Evolutionary conservation across 2,888 invertebrate species (phyloP).

Genomic region (Platycheirus albimanus): DNA sequence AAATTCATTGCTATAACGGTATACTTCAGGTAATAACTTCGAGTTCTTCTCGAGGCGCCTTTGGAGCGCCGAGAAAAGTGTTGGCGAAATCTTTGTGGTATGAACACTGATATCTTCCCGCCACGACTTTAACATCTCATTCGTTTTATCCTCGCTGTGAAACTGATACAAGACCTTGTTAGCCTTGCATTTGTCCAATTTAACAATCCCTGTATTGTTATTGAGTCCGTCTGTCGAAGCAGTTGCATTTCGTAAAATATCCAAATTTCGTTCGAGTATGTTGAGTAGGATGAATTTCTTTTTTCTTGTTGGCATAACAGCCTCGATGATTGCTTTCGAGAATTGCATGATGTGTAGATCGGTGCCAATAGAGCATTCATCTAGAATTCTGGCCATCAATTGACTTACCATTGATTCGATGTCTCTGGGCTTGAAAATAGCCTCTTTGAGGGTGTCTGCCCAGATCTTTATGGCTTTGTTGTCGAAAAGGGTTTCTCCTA

Average conservation of each 20-base stretch:
- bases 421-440: constrained; percentile 37
- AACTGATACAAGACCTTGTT: constrained; percentile 76
- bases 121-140: constrained; percentile 74
- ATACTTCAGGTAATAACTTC: constrained; percentile 77
- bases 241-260: constrained; percentile 75
- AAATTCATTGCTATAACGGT: constrained; percentile 78
- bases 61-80: constrained; percentile 76
- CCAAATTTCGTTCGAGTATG: constrained; percentile 79
- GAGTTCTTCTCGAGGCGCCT: constrained; percentile 77
- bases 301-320: constrained; percentile 76
- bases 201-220: constrained; percentile 69
- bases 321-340: constrained; percentile 76
- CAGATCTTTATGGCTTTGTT: constrained; percentile 78
- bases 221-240: constrained; percentile 63
- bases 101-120: constrained; percentile 77
- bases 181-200: constrained; percentile 62
- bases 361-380: constrained; percentile 54
- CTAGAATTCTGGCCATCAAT: constrained; percentile 75
- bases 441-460: constrained; percentile 77
- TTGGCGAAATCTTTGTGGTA: constrained; percentile 78
- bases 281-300: constrained; percentile 78
- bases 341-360: constrained; percentile 76
- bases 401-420: constrained; percentile 73
- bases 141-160: constrained; percentile 39
- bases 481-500: constrained; percentile 77